Evolutionary conservation across 2,797 vertebrate genomes (phyloP), one percentile per base, ranked within the genome.

Genomic region (Phoxinus dragarum): DNA sequence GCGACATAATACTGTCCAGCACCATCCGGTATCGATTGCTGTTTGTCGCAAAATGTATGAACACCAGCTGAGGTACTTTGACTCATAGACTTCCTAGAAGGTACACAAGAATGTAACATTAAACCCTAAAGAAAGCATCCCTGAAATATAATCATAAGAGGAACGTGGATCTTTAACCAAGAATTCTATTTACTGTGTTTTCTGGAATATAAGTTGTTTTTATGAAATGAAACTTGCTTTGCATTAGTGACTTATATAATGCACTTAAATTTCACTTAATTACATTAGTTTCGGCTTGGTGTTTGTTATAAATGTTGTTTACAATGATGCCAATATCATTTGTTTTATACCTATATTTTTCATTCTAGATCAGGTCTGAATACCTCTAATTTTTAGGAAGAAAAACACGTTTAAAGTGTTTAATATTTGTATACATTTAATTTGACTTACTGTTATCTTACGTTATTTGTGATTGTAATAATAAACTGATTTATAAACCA

Each of bases 1-100:
- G 98, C 98, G 47, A 99, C 98, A 16, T 99, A 99, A 93, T 99
- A 99, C 93, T 99, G 98, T 1, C 97, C 98, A 0, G 98, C 98
- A 27, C 97, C 97, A 0, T 99, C 98, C 0, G 98, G 98, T 86
- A 99, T 98, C 16, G 97, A 96, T 52, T 97, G 99, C 93, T 96
- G 96, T 71, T 95, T 93, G 75, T 99, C 98, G 77, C 97, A 98
- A 93, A 99, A 98, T 0, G 98, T 98, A 90, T 99, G 98, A 67
- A 99, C 96, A 2, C 96, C 97, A 54, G 98, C 96, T 19, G 97
- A 95, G 36, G 96, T 95, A 85, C 92, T 96, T 93, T 97, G 97
- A 92, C 93, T 96, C 93, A 96, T 89, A 90, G 95, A 97, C 88
- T 99, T 99, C 89, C 98, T 99, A 67, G 44, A 75, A 54, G 78